Conservation (phyloP, 2,797 vertebrate genomes). For the Pampus argenteus region DNA sequence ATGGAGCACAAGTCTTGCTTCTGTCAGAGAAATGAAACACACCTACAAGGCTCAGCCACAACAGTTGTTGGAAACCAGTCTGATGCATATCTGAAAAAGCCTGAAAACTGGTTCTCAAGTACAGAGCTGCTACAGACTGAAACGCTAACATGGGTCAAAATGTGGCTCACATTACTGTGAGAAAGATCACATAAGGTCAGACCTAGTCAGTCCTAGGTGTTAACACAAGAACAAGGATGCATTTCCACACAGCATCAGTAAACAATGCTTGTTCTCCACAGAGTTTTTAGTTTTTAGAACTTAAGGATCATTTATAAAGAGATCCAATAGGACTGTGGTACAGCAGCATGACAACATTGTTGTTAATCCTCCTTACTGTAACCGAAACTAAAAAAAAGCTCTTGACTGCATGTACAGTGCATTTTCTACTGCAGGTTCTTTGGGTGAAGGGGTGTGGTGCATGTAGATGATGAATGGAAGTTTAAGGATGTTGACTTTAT, state of each 20-base stretch:
- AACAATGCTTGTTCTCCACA: not conserved
- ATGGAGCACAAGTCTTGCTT: not conserved
- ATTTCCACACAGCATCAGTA: slow-evolving; percentile 17
- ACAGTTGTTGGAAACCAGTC: not conserved
- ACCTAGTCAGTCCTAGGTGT: slow-evolving; percentile 16
- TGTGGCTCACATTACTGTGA: slow-evolving; percentile 15
- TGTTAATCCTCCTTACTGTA: not conserved
- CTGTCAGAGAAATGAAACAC: slow-evolving; percentile 28
- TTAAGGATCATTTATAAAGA: not conserved
- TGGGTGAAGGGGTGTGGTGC: slow-evolving; percentile 23
- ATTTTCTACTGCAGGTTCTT: slow-evolving; percentile 3
- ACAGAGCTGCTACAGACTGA: slow-evolving; percentile 12
- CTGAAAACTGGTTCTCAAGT: slow-evolving; percentile 11
- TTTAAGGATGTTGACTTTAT: slow-evolving; percentile 31
- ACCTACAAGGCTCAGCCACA: slow-evolving; percentile 23
- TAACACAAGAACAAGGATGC: slow-evolving; percentile 2
- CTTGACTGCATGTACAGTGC: not conserved
- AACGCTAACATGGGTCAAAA: slow-evolving; percentile 11
- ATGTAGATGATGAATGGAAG: slow-evolving; percentile 20
- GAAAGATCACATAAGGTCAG: slow-evolving; percentile 35
- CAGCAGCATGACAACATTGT: not conserved
- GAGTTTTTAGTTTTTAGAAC: not conserved
- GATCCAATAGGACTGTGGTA: not conserved
- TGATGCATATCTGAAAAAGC: slow-evolving; percentile 17
- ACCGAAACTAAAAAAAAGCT: not conserved